A percentile compares a stretch with the other conserved stretches of the same genome.
These are phyloP conservation scores for Pangasius sanitwongsei DNA, from an alignment of 2,797 vertebrate species.

Conservation along the genomic window DNA sequence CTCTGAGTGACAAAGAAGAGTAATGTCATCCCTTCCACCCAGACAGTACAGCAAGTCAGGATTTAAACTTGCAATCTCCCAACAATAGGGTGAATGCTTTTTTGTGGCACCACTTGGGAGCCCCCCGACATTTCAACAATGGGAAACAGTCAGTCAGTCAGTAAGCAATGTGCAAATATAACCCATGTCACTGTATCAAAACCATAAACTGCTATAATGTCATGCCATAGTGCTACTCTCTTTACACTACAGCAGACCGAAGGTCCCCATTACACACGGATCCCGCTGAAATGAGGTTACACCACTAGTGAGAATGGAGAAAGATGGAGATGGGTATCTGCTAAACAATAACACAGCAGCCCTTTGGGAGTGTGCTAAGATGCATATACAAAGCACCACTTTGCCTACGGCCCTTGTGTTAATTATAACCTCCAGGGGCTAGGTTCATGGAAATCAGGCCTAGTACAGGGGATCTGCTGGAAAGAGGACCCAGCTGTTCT, in stretches of 20 bases:
- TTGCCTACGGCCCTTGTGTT: slow-evolving; percentile 28
- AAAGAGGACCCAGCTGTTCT: slow-evolving; percentile 37
- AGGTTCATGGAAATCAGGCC: slow-evolving; percentile 20
- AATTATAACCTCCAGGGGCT: slow-evolving; percentile 39
- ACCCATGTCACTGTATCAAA: not conserved
- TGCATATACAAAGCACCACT: slow-evolving; percentile 23
- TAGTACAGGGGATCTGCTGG: not conserved
- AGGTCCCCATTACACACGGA: not conserved
- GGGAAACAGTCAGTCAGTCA: not conserved
- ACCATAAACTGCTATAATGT: not conserved
- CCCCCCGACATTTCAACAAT: not conserved
- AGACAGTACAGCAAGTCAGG: not conserved
- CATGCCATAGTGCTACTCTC: not conserved
- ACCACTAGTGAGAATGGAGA: slow-evolving; percentile 16
- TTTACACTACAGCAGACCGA: not conserved
- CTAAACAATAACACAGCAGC: slow-evolving; percentile 17
- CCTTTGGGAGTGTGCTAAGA: not conserved
- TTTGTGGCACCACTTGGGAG: not conserved
- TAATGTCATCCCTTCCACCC: not conserved
- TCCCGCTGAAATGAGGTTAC: not conserved
- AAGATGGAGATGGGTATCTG: not conserved
- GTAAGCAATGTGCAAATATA: not conserved
- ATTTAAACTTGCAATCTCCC: not conserved
- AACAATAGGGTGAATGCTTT: not conserved
- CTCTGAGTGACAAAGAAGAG: not conserved